phyloP scores from a whole-genome alignment of 2,797 vertebrate species.

The Pterois miles region DNA sequence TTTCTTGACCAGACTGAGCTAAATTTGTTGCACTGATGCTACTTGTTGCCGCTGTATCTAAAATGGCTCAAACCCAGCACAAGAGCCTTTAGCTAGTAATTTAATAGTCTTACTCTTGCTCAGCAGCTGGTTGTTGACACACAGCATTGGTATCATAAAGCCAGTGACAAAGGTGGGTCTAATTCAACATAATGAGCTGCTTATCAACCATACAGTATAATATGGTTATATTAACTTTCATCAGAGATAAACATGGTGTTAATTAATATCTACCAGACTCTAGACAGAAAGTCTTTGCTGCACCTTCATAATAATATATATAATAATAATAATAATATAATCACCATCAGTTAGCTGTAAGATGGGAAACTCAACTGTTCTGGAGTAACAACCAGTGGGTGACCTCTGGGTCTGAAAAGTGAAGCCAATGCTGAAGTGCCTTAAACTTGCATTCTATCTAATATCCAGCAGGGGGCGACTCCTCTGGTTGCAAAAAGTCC shows the following conservation, averaged over 20 bases:
- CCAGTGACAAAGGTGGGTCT: neutral
- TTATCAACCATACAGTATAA: neutral
- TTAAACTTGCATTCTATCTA: no score
- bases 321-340: neutral
- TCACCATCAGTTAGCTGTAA: neutral
- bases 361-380: neutral
- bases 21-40: neutral
- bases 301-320: neutral
- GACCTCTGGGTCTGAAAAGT: no score
- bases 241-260: neutral
- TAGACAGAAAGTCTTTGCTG: neutral
- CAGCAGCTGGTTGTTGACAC: neutral
- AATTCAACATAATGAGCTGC: neutral
- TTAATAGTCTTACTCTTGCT: neutral
- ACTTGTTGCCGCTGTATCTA: neutral
- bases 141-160: neutral
- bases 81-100: neutral
- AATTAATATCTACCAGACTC: slow-evolving; percentile 4
- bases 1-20: neutral
- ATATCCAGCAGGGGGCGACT: no score
- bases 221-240: neutral
- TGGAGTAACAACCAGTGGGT: neutral
- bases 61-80: neutral
- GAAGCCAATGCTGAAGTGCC: no score
- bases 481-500: no score